phyloP scores from a whole-genome alignment of 2,113 vertebrate genomes.

The Atherinomorus stipes region DNA sequence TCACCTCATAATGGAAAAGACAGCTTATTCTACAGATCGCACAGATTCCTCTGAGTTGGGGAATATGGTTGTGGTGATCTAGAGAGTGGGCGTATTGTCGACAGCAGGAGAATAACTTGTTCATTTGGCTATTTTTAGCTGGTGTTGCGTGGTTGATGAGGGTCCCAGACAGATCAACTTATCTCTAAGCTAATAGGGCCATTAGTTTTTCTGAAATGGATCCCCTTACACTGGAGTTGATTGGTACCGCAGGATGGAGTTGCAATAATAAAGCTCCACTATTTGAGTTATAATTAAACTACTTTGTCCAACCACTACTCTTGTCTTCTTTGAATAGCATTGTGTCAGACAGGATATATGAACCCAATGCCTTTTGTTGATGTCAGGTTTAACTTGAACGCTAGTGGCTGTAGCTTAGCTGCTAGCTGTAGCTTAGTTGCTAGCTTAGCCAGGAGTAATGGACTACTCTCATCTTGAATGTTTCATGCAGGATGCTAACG shows the following conservation, averaged over 20 bases:
- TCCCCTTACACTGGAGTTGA: slow-evolving; percentile 46
- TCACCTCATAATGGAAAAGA: slow-evolving; percentile 69
- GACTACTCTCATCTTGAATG: too few relatives aligned
- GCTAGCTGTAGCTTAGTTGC: too few relatives aligned
- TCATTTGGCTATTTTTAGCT: slow-evolving; percentile 70
- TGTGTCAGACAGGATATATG: neutral
- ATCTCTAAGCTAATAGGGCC: slow-evolving; percentile 56
- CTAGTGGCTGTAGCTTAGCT: too few relatives aligned
- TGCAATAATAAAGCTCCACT: too few relatives aligned
- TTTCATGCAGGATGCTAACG: too few relatives aligned
- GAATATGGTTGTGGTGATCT: slow-evolving; percentile 27
- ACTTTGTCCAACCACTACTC: neutral
- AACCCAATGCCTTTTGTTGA: neutral
- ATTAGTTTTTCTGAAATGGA: slow-evolving; percentile 46
- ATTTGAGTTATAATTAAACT: neutral
- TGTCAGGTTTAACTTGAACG: too few relatives aligned
- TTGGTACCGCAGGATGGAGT: slow-evolving; percentile 18
- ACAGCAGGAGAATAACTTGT: slow-evolving; percentile 34
- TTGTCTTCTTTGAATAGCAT: neutral
- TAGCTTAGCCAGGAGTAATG: too few relatives aligned
- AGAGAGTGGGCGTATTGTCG: slow-evolving; percentile 24
- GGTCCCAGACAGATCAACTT: slow-evolving; percentile 51
- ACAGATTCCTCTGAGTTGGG: slow-evolving; percentile 42
- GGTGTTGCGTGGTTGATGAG: slow-evolving; percentile 44
- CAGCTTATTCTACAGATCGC: slow-evolving; percentile 67